A percentile compares a stretch with the other conserved stretches of the same genome.
These are phyloP conservation scores for Polyommatus icarus DNA, from an alignment of 2,888 invertebrate genomes.

Conservation along the genomic window DNA sequence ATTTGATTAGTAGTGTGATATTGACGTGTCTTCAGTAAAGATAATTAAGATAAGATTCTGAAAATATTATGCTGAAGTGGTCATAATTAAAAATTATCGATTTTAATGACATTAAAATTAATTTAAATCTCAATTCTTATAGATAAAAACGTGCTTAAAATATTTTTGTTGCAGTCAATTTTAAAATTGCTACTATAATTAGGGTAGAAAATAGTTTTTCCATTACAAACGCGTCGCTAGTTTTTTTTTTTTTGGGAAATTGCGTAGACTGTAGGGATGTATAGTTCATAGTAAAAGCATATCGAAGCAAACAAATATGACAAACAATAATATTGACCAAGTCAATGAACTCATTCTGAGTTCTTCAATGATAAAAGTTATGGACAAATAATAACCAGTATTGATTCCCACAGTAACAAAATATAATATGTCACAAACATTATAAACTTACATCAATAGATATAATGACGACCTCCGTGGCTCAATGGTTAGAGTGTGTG, in stretches of 20 bases:
- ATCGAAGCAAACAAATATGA: not conserved
- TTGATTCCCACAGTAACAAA: not conserved
- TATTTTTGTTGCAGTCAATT: not conserved
- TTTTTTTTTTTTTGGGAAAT: too few species aligned
- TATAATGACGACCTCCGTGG: too few species aligned
- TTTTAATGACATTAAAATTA: slow-evolving; percentile 15
- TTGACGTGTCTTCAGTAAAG: not conserved
- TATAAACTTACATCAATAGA: too few species aligned
- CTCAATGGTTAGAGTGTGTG: too few species aligned
- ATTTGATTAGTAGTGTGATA: not conserved
- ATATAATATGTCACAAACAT: too few species aligned
- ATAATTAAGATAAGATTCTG: too few species aligned
- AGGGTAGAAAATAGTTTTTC: too few species aligned
- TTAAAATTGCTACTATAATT: too few species aligned
- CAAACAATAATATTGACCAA: not conserved
- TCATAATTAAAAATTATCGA: not conserved
- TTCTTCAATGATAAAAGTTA: not conserved
- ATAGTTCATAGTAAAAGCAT: not conserved
- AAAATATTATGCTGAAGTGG: not conserved
- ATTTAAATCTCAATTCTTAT: not conserved
- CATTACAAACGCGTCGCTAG: too few species aligned
- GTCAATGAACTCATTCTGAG: not conserved
- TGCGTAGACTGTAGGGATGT: too few species aligned
- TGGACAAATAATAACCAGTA: not conserved
- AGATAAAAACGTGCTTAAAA: not conserved